These are phyloP conservation scores for Mormyrus lacerda DNA, from an alignment of 2,113 vertebrate genomes.

Conservation along the genomic window DNA sequence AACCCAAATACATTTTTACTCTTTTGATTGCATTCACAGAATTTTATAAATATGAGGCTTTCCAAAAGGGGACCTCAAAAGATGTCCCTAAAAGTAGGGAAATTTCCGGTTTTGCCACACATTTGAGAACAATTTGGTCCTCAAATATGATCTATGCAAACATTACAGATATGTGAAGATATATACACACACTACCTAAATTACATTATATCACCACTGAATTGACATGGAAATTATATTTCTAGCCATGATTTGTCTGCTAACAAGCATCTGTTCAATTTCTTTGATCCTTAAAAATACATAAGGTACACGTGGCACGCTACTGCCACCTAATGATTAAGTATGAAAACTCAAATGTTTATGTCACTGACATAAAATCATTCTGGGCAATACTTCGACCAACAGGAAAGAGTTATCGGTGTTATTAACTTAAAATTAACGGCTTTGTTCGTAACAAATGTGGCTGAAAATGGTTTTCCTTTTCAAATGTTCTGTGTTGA, in stretches of 20 bases:
- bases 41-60: no score
- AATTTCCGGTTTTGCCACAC: no score
- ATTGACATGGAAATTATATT: not conserved
- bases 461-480: not conserved
- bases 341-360: not conserved
- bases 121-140: no score
- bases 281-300: not conserved
- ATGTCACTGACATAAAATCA: not conserved
- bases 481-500: not conserved
- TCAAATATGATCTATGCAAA: no score
- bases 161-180: no score
- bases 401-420: not conserved
- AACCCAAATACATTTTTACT: no score
- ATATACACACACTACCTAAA: not conserved
- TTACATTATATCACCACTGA: not conserved
- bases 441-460: not conserved
- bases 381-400: not conserved
- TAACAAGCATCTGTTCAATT: not conserved
- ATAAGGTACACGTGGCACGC: not conserved
- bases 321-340: constrained; percentile 10
- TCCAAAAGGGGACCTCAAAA: no score
- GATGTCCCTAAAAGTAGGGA: no score
- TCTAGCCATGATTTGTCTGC: not conserved
- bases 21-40: no score
- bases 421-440: not conserved